Evolutionary conservation across 2,888 invertebrate species (phyloP).

Genomic region (Elegia similella): DNA sequence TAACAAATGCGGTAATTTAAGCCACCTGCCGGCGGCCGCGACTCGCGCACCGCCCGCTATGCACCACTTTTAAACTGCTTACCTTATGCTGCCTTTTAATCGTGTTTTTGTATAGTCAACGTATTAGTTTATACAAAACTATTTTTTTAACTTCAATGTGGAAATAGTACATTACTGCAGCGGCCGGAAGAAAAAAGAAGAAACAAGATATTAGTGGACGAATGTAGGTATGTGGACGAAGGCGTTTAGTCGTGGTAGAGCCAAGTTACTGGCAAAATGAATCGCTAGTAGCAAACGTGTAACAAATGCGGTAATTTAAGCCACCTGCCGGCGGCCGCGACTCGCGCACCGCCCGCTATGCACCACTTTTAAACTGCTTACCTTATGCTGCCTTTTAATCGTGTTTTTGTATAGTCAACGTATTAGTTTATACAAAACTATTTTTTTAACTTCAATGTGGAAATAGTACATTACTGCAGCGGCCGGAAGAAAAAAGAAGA

Average conservation of each 20-base stretch:
- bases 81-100: slow-evolving; percentile 54
- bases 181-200: no score
- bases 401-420: slow-evolving; percentile 28
- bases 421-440: slow-evolving; percentile 2
- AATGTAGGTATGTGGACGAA: no score
- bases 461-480: no score
- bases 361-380: slow-evolving; percentile 71
- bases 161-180: no score
- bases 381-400: slow-evolving; percentile 52
- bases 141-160: no score
- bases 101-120: slow-evolving; percentile 29
- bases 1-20: slow-evolving; percentile 81
- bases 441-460: no score
- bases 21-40: slow-evolving; percentile 71
- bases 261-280: no score
- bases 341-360: slow-evolving; percentile 48
- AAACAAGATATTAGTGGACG: no score
- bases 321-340: slow-evolving; percentile 70
- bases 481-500: no score
- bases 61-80: slow-evolving; percentile 71
- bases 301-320: slow-evolving; percentile 81
- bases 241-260: no score
- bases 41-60: slow-evolving; percentile 46
- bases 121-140: slow-evolving; percentile 1
- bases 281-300: slow-evolving; percentile 82